Conservation (phyloP, 2,113 vertebrate species). For the Pteruthius melanotis region DNA sequence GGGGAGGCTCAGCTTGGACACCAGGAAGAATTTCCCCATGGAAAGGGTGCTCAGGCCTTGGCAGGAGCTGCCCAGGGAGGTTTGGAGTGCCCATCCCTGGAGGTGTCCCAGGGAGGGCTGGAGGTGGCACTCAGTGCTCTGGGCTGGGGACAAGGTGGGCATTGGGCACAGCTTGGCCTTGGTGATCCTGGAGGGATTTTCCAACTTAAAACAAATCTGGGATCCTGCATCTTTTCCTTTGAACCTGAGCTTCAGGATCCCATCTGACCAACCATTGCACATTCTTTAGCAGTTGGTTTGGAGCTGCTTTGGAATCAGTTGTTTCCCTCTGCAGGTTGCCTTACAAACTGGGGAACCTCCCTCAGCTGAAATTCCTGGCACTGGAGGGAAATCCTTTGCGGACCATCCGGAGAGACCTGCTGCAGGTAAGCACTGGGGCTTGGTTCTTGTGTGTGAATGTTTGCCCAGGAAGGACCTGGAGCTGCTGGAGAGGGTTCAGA, state of each 20-base stretch:
- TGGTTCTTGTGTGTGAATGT: background rate
- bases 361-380: constrained; percentile 84
- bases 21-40: background rate
- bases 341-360: constrained; percentile 83
- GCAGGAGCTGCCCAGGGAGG: background rate
- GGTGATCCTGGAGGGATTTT: background rate
- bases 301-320: background rate
- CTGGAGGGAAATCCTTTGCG: constrained; percentile 93
- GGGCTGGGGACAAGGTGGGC: background rate
- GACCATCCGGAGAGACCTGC: constrained; percentile 87
- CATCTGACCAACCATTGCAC: background rate
- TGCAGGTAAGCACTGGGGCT: constrained; percentile 76
- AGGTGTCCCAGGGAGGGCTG: fast-evolving
- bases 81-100: background rate
- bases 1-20: fast-evolving
- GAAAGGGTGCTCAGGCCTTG: fast-evolving
- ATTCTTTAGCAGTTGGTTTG: background rate
- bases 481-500: background rate
- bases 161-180: fast-evolving
- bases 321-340: constrained; percentile 81
- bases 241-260: background rate
- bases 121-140: background rate
- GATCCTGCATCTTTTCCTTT: background rate
- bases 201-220: background rate
- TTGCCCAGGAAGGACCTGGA: background rate